Conservation (phyloP, 2,113 vertebrate genomes). For the Clarias macrocephalus region DNA sequence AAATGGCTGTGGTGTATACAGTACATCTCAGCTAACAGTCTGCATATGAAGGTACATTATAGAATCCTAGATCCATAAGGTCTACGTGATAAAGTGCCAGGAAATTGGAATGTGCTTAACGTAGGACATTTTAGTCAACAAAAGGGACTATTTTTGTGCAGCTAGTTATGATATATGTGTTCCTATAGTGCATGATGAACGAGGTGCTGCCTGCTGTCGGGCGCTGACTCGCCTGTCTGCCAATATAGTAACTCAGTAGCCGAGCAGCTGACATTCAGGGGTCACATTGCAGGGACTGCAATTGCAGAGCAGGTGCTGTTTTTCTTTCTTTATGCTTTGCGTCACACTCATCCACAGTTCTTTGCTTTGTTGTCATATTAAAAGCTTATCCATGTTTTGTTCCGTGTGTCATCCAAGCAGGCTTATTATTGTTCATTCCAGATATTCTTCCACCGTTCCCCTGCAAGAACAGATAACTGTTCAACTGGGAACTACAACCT, state of each 20-base stretch:
- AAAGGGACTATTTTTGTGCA: constrained; percentile 42
- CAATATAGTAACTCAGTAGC: constrained; percentile 56
- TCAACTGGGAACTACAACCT: background rate
- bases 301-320: constrained; percentile 51
- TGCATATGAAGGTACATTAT: background rate
- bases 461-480: background rate
- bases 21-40: background rate
- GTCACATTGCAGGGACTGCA: constrained; percentile 52
- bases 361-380: background rate
- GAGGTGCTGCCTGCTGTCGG: constrained; percentile 49
- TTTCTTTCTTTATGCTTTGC: constrained; percentile 22
- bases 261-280: constrained; percentile 51
- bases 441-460: background rate
- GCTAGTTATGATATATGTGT: constrained; percentile 32
- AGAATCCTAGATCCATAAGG: constrained; percentile 24
- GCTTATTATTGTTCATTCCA: background rate
- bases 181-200: constrained; percentile 48
- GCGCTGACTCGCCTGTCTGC: constrained; percentile 50
- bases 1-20: background rate
- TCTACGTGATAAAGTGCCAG: background rate
- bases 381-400: constrained; percentile 1
- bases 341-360: background rate
- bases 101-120: constrained; percentile 8
- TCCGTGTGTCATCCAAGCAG: background rate
- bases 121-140: constrained; percentile 24